Evolutionary conservation across 2,113 vertebrate genomes (phyloP).

Genomic region (Gadus macrocephalus): DNA sequence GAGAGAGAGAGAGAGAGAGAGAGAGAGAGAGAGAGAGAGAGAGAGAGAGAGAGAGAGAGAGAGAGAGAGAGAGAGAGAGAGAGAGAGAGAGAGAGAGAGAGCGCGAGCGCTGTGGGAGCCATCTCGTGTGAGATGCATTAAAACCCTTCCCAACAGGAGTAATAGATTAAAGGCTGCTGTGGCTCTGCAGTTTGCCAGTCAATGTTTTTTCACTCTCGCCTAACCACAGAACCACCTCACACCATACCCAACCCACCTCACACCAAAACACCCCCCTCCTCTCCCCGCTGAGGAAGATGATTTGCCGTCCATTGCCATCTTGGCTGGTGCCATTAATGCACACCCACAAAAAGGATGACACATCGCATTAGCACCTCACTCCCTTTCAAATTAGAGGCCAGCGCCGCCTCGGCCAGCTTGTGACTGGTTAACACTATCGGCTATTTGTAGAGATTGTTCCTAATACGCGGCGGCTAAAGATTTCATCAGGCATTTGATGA

Average conservation of each 20-base stretch:
- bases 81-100: constrained; percentile 6
- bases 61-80: constrained; percentile 15
- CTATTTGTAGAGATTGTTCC: constrained; percentile 78
- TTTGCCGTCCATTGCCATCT: constrained; percentile 81
- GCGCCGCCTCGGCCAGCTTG: constrained; percentile 82
- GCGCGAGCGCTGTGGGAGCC: constrained; percentile 40
- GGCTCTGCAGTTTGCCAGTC: constrained; percentile 81
- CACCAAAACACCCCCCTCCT: constrained; percentile 18
- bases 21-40: background rate
- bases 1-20: constrained; percentile 7
- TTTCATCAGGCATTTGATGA: constrained; percentile 85
- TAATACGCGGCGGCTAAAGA: constrained; percentile 83
- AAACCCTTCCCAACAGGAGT: constrained; percentile 79
- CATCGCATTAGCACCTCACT: constrained; percentile 84
- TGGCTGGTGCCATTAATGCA: constrained; percentile 88
- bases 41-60: background rate
- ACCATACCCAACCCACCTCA: constrained; percentile 35
- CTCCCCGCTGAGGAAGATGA: constrained; percentile 80
- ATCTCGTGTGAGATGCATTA: constrained; percentile 85
- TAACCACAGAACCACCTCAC: constrained; percentile 3
- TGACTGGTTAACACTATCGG: constrained; percentile 83
- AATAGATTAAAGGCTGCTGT: constrained; percentile 88
- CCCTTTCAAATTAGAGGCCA: constrained; percentile 87
- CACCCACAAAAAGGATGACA: constrained; percentile 83
- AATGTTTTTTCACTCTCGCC: constrained; percentile 77